Conservation (phyloP, 2,888 invertebrate species). For the Sesamia inferens region DNA sequence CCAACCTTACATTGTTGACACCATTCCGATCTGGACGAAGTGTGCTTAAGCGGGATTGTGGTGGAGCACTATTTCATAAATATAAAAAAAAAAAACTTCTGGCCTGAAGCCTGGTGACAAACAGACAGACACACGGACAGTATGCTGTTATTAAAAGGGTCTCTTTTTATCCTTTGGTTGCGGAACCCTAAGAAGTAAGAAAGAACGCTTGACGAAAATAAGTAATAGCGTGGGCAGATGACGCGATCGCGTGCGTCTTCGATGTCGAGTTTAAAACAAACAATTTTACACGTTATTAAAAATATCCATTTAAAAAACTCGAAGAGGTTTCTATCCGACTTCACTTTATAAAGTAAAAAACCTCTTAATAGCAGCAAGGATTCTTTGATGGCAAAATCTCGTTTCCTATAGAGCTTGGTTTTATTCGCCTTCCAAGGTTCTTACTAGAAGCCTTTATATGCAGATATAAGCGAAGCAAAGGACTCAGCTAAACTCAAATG, state of each 20-base stretch:
- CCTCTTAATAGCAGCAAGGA: background rate
- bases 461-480: slow-evolving; percentile 16
- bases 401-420: slow-evolving; percentile 2
- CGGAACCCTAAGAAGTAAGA: background rate
- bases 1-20: no score
- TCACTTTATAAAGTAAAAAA: background rate
- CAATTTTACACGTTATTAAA: background rate
- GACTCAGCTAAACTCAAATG: slow-evolving; percentile 19
- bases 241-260: background rate
- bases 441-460: slow-evolving; percentile 3
- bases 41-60: no score
- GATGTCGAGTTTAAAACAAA: background rate
- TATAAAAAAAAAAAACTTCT: no score
- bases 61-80: no score
- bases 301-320: background rate
- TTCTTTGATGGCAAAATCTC: background rate
- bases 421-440: background rate
- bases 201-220: background rate
- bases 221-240: no score
- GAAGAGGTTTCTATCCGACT: background rate
- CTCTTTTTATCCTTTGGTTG: no score
- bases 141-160: no score
- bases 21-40: no score
- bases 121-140: no score
- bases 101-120: no score